phyloP scores from a whole-genome alignment of 1,140 invertebrate genomes.

The Trichonephila clavata region DNA sequence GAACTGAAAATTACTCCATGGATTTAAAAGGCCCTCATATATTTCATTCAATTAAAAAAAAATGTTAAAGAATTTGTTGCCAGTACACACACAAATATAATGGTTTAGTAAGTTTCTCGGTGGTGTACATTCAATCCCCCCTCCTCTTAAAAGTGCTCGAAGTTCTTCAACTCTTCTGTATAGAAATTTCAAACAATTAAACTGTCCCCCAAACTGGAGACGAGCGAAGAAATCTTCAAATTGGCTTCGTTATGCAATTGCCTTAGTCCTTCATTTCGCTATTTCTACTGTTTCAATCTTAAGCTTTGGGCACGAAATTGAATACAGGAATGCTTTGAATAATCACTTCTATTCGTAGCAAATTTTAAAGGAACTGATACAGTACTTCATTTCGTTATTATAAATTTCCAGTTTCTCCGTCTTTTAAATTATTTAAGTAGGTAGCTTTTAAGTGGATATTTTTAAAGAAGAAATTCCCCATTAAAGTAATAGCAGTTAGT shows the following conservation, averaged over 20 bases:
- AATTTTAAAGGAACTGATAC: conserved; percentile 8
- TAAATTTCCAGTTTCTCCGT: neutral
- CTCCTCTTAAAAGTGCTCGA: neutral
- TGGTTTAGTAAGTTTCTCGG: too few relatives aligned
- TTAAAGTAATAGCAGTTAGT: neutral
- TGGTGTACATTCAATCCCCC: neutral
- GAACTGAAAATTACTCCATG: too few relatives aligned
- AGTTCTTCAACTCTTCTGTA: conserved; percentile 2
- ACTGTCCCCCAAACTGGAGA: conserved; percentile 18
- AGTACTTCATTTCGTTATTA: conserved; percentile 15
- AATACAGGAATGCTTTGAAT: conserved; percentile 28
- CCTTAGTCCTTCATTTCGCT: conserved; percentile 19
- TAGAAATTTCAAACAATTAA: conserved; percentile 42
- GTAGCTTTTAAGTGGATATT: neutral
- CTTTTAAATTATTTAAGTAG: conserved; percentile 7
- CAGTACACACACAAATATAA: too few relatives aligned
- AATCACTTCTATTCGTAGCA: conserved; percentile 33
- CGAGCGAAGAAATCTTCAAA: conserved; percentile 14
- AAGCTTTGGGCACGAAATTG: conserved; percentile 2
- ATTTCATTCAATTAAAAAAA: too few relatives aligned
- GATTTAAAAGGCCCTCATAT: too few relatives aligned
- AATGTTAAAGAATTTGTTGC: too few relatives aligned
- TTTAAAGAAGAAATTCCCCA: neutral
- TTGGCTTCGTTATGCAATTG: conserved; percentile 62
- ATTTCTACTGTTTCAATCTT: conserved; percentile 18